A percentile compares a stretch with the other conserved stretches of the same genome.
These are phyloP conservation scores for Microctonus aethiopoides DNA, from an alignment of 2,888 invertebrate genomes.

Conservation along the genomic window DNA sequence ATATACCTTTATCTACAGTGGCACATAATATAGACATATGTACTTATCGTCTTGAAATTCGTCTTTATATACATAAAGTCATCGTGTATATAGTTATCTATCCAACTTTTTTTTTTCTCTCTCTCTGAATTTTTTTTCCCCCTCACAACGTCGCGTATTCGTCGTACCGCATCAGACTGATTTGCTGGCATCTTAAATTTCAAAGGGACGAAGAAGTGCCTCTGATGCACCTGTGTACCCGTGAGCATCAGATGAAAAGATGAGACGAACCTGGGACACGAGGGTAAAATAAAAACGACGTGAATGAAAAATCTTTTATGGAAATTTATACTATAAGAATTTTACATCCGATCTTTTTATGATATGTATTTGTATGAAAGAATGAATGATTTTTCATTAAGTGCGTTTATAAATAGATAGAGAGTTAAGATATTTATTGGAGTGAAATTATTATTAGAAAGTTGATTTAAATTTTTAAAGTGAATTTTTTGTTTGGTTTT, in stretches of 20 bases:
- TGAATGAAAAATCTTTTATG: background rate
- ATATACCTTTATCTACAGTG: too few species aligned
- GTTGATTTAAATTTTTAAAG: too few species aligned
- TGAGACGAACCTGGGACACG: background rate
- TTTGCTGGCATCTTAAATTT: constrained; percentile 28
- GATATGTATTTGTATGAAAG: background rate
- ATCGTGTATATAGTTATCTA: background rate
- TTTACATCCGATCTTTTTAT: background rate
- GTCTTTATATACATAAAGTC: background rate
- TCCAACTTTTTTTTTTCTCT: background rate
- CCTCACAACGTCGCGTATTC: too few species aligned
- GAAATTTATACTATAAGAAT: background rate
- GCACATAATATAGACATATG: background rate
- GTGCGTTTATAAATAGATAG: too few species aligned
- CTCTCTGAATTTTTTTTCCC: background rate
- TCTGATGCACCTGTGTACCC: constrained; percentile 9
- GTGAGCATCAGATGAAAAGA: background rate
- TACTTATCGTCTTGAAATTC: constrained; percentile 6
- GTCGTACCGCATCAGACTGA: constrained; percentile 12
- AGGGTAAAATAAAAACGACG: background rate
- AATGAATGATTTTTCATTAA: too few species aligned
- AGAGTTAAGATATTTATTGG: too few species aligned
- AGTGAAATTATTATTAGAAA: too few species aligned
- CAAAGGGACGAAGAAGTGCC: constrained; percentile 20
- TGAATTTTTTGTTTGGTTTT: too few species aligned